phyloP scores from a whole-genome alignment of 2,113 vertebrate species.

The Pycnonotus jocosus region DNA sequence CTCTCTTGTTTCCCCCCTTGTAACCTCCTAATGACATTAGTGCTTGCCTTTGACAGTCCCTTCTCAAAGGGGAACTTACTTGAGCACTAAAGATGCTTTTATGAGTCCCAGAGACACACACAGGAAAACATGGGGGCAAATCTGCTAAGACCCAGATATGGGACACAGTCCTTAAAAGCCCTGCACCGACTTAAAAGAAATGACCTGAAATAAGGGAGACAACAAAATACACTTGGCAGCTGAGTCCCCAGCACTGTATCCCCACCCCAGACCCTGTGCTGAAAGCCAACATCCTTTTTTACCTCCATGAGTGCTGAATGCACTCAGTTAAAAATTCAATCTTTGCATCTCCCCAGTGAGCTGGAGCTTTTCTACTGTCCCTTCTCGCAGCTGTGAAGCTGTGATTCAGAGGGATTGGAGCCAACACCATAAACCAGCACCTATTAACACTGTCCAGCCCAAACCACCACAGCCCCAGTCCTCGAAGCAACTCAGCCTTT shows the following conservation, averaged over 20 bases:
- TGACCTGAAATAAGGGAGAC: neutral
- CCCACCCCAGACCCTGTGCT: neutral
- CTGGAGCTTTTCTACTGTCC: neutral
- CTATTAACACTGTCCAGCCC: neutral
- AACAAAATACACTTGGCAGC: neutral
- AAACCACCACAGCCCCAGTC: neutral
- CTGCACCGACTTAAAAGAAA: neutral
- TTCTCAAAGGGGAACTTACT: conserved; percentile 27
- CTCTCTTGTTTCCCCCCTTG: conserved; percentile 52
- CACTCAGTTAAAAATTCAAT: neutral
- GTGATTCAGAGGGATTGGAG: neutral
- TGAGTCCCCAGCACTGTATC: neutral
- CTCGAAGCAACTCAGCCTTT: fast-evolving
- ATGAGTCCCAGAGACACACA: conserved; percentile 1
- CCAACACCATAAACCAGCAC: neutral
- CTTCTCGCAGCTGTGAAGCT: neutral
- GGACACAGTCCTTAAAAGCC: conserved; percentile 48
- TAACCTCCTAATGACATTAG: conserved; percentile 66
- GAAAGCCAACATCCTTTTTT: neutral
- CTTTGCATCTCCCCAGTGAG: neutral
- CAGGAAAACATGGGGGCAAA: conserved; percentile 21
- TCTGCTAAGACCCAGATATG: conserved; percentile 52
- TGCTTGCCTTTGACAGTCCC: conserved; percentile 4
- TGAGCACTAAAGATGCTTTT: conserved; percentile 25
- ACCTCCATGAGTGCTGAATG: neutral